Evolutionary conservation across 1,140 invertebrate species (phyloP).

Genomic region (Pseudomyrmex sp.): DNA sequence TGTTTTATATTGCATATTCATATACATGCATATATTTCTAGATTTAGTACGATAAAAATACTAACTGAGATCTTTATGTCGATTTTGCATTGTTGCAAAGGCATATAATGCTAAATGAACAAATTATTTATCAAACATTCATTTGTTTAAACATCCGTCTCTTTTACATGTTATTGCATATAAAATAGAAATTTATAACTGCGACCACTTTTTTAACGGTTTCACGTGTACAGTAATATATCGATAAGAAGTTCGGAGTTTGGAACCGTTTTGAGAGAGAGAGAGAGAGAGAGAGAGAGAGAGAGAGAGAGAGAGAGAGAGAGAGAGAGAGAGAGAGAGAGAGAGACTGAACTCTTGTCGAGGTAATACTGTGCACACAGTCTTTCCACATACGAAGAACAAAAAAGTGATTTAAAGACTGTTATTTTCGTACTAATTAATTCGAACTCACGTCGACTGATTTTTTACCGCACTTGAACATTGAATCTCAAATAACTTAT

Average conservation of each 20-base stretch:
- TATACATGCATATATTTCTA: slow-evolving; percentile 18
- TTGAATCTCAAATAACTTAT: slow-evolving; percentile 6
- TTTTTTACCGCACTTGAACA: slow-evolving; percentile 16
- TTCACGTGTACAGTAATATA: not conserved
- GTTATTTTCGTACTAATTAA: slow-evolving; percentile 10
- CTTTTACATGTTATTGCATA: not conserved
- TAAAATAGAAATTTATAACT: slow-evolving; percentile 1
- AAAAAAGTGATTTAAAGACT: slow-evolving; percentile 38
- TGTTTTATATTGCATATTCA: not conserved
- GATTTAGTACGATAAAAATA: not conserved
- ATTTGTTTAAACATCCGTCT: not conserved
- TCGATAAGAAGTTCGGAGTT: not conserved
- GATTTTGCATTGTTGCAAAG: not conserved
- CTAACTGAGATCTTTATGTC: not conserved
- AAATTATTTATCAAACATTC: slow-evolving; percentile 13
- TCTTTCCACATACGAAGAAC: not conserved
- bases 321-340: no score
- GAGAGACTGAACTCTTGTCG: no score
- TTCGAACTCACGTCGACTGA: slow-evolving; percentile 6
- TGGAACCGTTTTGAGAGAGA: no score
- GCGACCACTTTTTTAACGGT: not conserved
- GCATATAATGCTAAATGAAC: not conserved
- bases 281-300: no score
- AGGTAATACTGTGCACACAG: not conserved
- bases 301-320: no score